A percentile compares a stretch with the other conserved stretches of the same genome.
Evolutionary conservation across 1,140 invertebrate genomes (phyloP).

Genomic region (Kradibia gibbosae): DNA sequence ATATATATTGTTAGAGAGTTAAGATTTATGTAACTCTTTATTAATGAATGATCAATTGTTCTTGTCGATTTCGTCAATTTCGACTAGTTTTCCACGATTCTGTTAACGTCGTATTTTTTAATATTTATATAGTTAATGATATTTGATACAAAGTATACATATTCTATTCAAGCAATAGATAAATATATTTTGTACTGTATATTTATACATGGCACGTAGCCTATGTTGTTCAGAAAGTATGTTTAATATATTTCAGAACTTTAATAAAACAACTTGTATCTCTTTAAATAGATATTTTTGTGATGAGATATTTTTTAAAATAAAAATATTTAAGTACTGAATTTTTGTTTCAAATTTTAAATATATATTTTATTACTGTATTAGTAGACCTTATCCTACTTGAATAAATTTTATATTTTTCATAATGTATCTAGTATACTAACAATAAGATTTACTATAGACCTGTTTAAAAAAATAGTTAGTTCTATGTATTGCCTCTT

Average conservation of each 20-base stretch:
- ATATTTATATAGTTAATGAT: conserved; percentile 52
- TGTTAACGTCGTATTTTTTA: conserved; percentile 49
- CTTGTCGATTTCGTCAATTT: conserved; percentile 16
- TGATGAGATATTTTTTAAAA: conserved; percentile 21
- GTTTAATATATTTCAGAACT: conserved; percentile 26
- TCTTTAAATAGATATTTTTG: conserved; percentile 32
- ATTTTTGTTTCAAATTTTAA: no score
- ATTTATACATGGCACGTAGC: conserved; percentile 5
- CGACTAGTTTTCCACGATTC: conserved; percentile 25
- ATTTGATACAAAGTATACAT: conserved; percentile 55
- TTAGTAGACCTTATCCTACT: no score
- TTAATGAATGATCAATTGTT: conserved; percentile 36
- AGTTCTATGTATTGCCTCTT: no score
- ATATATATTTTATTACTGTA: no score
- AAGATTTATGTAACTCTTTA: conserved; percentile 10
- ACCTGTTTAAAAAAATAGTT: no score
- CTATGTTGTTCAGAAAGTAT: conserved; percentile 19
- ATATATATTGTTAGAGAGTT: conserved; percentile 38
- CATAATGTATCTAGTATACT: no score
- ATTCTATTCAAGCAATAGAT: conserved; percentile 50
- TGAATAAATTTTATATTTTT: no score
- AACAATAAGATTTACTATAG: no score
- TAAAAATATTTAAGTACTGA: no score
- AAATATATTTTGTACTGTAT: conserved; percentile 41
- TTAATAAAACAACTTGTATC: conserved; percentile 33